Evolutionary conservation across 2,888 invertebrate species (phyloP), one percentile per base, ranked within the genome.

Genomic region (Mythimna pallens): DNA sequence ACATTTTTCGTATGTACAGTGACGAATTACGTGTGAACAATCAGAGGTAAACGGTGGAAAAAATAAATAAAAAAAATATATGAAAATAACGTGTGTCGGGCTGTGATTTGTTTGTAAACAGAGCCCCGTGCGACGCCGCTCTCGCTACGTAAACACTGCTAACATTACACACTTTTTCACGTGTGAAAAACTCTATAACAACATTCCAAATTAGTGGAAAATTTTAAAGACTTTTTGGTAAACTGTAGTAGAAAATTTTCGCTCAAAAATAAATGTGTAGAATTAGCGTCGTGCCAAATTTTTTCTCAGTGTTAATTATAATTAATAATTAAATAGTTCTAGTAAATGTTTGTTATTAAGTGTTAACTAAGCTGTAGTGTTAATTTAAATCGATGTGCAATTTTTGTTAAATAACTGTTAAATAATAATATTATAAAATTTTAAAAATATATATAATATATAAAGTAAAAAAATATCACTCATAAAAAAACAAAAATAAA

Each of bases 101-200:
- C 82, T 83, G 87, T 84, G 88, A 92, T 91, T 92, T 95, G 96
- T 96, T 96, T 93, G 95, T 95, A 96, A 96, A 96, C 96, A 96
- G 85, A 85, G 86, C 92, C 89, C 94, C 95, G 94, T 94, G 95
- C 90, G 91, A 87, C 87, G 88, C 86, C 86, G 81, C 89, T 77
- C 59, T 69, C 75, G 86, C 89, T 88, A 86, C 83, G 90, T 91
- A 90, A 91, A 91, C 91, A 93, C 88, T 88, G 88, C 82, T 86
- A 83, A 86, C 87, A 86, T 83, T 80, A 88, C 83, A 86, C 76
- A 84, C 79, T 79, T 88, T 88, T 86, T 87, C 84, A 75, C 71
- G 80, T 83, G 87, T 87, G 79, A 84, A 86, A 87, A 80, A 83
- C 86, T 86, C 84, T 55, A 76, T 67, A 84, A 81, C 74, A 73